Conservation (phyloP, 2,888 invertebrate species). For the Cheilosia impressa region DNA sequence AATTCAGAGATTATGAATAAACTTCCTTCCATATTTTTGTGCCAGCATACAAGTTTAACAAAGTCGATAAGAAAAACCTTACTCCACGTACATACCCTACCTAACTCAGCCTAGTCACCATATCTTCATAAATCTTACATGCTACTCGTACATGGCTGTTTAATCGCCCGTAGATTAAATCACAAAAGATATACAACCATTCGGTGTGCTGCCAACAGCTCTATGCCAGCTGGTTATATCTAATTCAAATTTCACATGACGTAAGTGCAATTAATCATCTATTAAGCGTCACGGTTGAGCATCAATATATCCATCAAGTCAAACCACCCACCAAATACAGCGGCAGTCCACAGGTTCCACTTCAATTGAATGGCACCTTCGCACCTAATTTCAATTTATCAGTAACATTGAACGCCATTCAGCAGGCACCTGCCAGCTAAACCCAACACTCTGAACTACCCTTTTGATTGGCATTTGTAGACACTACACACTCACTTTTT, state of each 20-base stretch:
- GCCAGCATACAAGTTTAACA: neutral
- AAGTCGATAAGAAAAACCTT: neutral
- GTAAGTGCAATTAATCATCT: constrained; percentile 68
- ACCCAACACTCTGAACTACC: neutral
- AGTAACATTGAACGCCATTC: constrained; percentile 62
- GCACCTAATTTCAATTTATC: constrained; percentile 70
- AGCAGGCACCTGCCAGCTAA: constrained; percentile 35
- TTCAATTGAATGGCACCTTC: constrained; percentile 65
- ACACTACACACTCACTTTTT: neutral
- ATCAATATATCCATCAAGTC: constrained; percentile 41
- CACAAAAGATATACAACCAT: constrained; percentile 18
- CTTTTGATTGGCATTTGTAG: neutral
- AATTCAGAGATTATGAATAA: too few relatives aligned
- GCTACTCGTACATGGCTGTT: neutral
- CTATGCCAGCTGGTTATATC: constrained; percentile 28
- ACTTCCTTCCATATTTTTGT: too few relatives aligned
- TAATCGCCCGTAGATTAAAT: constrained; percentile 55
- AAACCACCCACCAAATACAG: neutral
- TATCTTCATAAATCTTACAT: neutral
- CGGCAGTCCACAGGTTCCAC: constrained; percentile 51
- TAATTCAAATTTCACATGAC: constrained; percentile 29
- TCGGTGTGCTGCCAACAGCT: neutral
- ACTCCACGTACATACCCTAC: neutral
- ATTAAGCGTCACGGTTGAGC: constrained; percentile 58
- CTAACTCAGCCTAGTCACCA: neutral